Percentiles rank a stretch among this genome's conserved stretches.
phyloP scores from a whole-genome alignment of 2,113 vertebrate genomes.

The Muntiacus muntjak region DNA sequence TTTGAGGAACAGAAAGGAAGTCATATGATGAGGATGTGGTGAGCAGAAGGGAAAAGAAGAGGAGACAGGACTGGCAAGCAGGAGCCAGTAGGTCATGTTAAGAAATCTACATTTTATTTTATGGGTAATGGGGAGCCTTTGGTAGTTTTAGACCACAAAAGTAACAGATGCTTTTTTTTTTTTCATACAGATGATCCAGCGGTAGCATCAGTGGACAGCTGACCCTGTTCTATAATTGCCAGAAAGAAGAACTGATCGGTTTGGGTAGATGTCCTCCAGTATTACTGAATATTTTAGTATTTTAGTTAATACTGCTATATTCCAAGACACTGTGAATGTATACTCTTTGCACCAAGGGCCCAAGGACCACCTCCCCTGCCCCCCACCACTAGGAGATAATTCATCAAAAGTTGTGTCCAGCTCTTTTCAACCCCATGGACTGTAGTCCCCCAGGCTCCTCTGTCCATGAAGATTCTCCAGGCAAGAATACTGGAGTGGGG shows the following conservation, averaged over 20 bases:
- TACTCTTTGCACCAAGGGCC: neutral
- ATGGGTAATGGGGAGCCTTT: neutral
- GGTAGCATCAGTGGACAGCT: neutral
- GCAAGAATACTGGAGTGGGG: neutral
- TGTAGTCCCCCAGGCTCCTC: neutral
- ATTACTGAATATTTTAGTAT: neutral
- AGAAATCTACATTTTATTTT: neutral
- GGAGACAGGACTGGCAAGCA: neutral
- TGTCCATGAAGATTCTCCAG: neutral
- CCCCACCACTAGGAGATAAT: neutral
- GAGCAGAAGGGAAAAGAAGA: neutral
- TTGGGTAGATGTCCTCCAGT: neutral
- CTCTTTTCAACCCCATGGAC: neutral
- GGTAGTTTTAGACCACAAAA: neutral
- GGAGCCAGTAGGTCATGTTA: neutral
- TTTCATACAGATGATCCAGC: neutral
- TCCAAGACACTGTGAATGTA: neutral
- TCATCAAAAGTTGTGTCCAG: neutral
- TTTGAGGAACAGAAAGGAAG: neutral
- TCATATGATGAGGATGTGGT: neutral
- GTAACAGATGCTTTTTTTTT: neutral
- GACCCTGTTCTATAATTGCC: neutral
- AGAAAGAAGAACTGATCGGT: neutral
- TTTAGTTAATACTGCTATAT: neutral
- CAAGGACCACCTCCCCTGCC: neutral